phyloP scores from a whole-genome alignment of 2,113 vertebrate genomes.

The Eira barbara region DNA sequence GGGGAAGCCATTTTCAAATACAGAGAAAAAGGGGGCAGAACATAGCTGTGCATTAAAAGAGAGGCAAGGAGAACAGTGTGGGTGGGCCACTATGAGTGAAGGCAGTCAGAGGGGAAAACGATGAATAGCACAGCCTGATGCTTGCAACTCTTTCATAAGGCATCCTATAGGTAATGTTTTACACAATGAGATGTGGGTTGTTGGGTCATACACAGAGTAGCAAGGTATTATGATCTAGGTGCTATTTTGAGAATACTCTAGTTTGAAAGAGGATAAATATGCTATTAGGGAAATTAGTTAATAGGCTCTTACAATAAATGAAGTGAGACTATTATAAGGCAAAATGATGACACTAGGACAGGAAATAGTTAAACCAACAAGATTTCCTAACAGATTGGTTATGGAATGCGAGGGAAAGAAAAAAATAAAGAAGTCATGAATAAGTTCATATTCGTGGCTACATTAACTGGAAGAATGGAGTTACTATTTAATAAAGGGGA shows the following conservation, averaged over 20 bases:
- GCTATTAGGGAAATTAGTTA: neutral
- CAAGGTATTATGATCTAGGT: neutral
- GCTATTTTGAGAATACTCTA: neutral
- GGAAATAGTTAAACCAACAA: neutral
- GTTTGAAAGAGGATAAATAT: neutral
- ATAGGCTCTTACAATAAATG: neutral
- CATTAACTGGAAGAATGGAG: neutral
- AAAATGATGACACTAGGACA: neutral
- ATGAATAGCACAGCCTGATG: neutral
- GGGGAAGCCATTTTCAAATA: neutral
- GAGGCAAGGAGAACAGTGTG: neutral
- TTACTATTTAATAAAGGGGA: neutral
- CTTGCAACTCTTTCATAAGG: neutral
- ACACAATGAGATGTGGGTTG: neutral
- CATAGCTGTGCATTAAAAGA: neutral
- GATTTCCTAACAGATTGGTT: neutral
- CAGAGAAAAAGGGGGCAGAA: neutral
- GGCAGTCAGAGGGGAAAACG: neutral
- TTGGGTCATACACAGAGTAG: neutral
- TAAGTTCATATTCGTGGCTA: neutral
- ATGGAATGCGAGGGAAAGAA: neutral
- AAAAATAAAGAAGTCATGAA: neutral
- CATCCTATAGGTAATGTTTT: neutral
- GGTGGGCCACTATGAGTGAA: neutral
- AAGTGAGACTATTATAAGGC: neutral